Percentiles rank a stretch among this genome's conserved stretches.
Conservation (phyloP, 2,797 vertebrate genomes). For the Myioborus melanocephalus region DNA sequence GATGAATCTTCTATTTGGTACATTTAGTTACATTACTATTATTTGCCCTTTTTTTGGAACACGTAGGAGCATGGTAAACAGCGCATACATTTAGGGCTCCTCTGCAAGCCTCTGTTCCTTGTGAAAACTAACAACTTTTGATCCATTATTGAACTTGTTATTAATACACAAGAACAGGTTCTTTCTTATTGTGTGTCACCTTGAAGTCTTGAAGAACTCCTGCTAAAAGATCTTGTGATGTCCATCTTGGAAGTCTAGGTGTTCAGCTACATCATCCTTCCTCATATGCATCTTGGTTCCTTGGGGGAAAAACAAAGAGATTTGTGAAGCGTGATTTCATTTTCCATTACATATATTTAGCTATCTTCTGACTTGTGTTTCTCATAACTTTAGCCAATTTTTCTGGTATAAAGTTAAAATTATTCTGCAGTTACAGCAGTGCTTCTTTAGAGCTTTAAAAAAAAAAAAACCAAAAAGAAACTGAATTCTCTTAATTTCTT, state of each 20-base stretch:
- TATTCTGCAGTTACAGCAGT: background rate
- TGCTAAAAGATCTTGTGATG: background rate
- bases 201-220: background rate
- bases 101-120: background rate
- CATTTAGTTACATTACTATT: background rate
- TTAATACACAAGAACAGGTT: background rate
- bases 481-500: background rate
- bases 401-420: background rate
- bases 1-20: background rate
- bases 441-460: background rate
- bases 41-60: background rate
- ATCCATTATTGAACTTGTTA: background rate
- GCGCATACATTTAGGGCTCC: background rate
- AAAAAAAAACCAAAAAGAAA: background rate
- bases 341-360: background rate
- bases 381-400: background rate
- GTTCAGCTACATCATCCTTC: background rate
- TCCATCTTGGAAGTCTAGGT: background rate
- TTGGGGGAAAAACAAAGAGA: background rate
- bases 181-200: background rate
- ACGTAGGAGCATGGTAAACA: rapidly evolving
- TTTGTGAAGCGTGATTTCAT: background rate
- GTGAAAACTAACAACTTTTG: background rate
- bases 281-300: background rate
- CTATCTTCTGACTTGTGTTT: background rate